Conservation (phyloP, 2,888 invertebrate genomes). For the Alviniconcha strummeri region DNA sequence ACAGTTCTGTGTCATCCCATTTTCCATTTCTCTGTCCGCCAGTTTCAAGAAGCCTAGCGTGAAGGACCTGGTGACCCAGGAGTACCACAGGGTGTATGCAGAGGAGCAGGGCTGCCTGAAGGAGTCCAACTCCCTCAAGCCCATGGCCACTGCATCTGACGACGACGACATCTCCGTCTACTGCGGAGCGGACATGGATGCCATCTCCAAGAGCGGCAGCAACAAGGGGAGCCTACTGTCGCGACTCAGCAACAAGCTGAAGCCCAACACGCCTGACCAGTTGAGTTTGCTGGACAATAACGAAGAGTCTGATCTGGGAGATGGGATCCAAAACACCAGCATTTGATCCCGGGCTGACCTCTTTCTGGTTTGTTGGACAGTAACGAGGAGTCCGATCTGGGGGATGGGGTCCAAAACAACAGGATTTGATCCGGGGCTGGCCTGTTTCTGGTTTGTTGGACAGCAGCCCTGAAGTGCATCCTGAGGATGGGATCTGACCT, state of each 20-base stretch:
- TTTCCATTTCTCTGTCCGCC: background rate
- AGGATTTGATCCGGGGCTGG: too few relatives aligned
- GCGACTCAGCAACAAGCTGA: constrained; percentile 55
- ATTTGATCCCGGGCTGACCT: background rate
- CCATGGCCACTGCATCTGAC: constrained; percentile 34
- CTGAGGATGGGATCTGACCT: background rate
- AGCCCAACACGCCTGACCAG: constrained; percentile 52
- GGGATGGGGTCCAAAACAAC: background rate
- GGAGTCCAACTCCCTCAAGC: constrained; percentile 9
- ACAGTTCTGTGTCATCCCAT: too few relatives aligned
- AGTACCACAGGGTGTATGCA: constrained; percentile 60
- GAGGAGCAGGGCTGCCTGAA: constrained; percentile 43
- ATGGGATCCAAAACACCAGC: background rate
- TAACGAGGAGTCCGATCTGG: constrained; percentile 28
- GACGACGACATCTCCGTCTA: constrained; percentile 61
- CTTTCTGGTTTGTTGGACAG: constrained; percentile 48
- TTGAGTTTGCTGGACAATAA: constrained; percentile 52
- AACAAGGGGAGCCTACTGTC: constrained; percentile 62
- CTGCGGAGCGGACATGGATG: constrained; percentile 59
- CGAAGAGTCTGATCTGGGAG: constrained; percentile 28
- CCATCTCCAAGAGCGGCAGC: constrained; percentile 51
- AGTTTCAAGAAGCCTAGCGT: constrained; percentile 68
- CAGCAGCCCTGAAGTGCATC: constrained; percentile 23
- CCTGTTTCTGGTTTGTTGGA: constrained; percentile 48
- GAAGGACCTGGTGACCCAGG: constrained; percentile 62